Evolutionary conservation across 1,140 invertebrate genomes (phyloP).

Genomic region (Drosophila ficusphila): DNA sequence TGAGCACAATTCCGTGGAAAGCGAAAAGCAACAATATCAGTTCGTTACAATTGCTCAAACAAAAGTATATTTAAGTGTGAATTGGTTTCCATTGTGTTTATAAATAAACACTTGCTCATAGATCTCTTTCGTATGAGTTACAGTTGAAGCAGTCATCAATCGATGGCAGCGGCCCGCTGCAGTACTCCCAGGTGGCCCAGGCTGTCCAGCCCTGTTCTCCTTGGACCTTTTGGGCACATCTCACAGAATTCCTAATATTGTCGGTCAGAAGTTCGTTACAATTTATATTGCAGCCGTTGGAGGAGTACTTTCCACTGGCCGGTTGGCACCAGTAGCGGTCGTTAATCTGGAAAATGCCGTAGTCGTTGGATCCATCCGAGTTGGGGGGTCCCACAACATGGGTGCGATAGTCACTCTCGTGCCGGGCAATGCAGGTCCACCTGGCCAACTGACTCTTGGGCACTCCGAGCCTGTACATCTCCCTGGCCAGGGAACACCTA

Average conservation of each 20-base stretch:
- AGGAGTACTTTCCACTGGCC: conserved; percentile 41
- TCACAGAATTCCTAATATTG: conserved; percentile 46
- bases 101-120: no score
- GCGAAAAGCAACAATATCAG: no score
- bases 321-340: conserved; percentile 74
- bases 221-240: conserved; percentile 54
- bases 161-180: conserved; percentile 42
- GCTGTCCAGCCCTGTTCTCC: conserved; percentile 56
- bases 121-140: no score
- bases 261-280: conserved; percentile 51
- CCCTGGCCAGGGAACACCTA: conserved; percentile 72
- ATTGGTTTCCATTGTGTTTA: no score
- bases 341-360: conserved; percentile 78
- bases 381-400: conserved; percentile 50
- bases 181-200: conserved; percentile 59
- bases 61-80: no score
- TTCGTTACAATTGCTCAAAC: no score
- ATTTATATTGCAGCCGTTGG: conserved; percentile 32
- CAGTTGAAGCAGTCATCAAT: conserved; percentile 66
- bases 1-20: no score
- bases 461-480: conserved; percentile 61
- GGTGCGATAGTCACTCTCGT: conserved; percentile 57
- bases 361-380: conserved; percentile 64
- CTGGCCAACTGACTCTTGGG: conserved; percentile 36
- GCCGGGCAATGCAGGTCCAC: conserved; percentile 64